Conservation (phyloP, 2,113 vertebrate species). For the Rhadina sibilatrix region DNA sequence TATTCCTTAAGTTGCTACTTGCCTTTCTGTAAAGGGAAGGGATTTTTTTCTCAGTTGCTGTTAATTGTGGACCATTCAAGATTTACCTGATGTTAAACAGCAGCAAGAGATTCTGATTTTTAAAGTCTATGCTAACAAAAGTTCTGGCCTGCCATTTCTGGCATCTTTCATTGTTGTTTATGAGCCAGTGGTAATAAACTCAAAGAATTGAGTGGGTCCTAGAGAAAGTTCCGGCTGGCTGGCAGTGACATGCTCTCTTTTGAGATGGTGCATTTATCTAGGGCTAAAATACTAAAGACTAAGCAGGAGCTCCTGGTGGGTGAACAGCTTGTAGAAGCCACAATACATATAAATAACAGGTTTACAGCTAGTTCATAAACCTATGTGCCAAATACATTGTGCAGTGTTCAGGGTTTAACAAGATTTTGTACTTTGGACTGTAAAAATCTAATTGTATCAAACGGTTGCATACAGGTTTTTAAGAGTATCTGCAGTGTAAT, state of each 20-base stretch:
- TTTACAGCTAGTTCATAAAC: background rate
- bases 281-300: background rate
- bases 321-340: background rate
- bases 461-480: background rate
- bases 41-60: background rate
- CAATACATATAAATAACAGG: background rate
- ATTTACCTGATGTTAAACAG: background rate
- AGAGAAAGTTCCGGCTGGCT: background rate
- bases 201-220: background rate
- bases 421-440: background rate
- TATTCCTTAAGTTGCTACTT: background rate
- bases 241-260: background rate
- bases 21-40: background rate
- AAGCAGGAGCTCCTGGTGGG: background rate
- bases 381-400: background rate
- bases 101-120: background rate
- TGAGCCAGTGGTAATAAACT: background rate
- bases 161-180: background rate
- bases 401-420: background rate
- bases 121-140: background rate
- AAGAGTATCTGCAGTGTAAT: background rate
- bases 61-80: background rate
- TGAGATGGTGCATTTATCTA: background rate
- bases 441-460: background rate
- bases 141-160: background rate